Evolutionary conservation across 2,888 invertebrate species (phyloP), one percentile per base, ranked within the genome.

Genomic region (Prosapia bicincta): DNA sequence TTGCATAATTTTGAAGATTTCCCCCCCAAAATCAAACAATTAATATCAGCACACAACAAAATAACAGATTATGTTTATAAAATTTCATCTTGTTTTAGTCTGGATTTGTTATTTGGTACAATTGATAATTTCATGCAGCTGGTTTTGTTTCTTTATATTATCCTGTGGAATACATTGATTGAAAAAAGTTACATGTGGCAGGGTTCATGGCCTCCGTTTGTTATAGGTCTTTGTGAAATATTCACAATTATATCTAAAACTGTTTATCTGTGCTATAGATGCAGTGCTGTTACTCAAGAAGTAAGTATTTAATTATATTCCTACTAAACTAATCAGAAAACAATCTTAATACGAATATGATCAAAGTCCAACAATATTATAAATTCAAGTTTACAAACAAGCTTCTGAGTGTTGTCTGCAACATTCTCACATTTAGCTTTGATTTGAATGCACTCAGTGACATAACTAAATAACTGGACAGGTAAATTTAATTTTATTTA

Each of bases 141-240:
- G 65, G 74, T 74, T 15, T 69, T 74, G 65, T 74, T 74, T 69
- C 74, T 74, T 26, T 74, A 74, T 26, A 26, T 65, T 13, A 28
- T 66, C 3, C 54, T 74, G 23, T 74, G 74, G 74, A 74, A 26
- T 1, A 15, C 65, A 25, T 20, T 74, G 3, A 69, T 74, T 0
- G 74, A 74, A 65, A 54, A 54, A 54, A 20, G 3, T n/a, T 38
- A 38, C 15, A 28, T 68, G 5, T 15, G 54, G 3, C 69, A 69
- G n/a, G 28, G 43, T 7, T 65, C 69, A 26, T 69, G 69, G 69
- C 28, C 66, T 1, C 74, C 74, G 3, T 74, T 54, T 23, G 10
- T 69, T 7, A 69, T 65, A 9, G 23, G 38, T 9, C 23, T 26
- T 1, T 67, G 65, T 54, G 74, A 74, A 65, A 69, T 74, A 24